Percentiles rank a stretch among this genome's conserved stretches.
Evolutionary conservation across 2,113 vertebrate genomes (phyloP).

Genomic region (Phalacrocorax pelagicus): DNA sequence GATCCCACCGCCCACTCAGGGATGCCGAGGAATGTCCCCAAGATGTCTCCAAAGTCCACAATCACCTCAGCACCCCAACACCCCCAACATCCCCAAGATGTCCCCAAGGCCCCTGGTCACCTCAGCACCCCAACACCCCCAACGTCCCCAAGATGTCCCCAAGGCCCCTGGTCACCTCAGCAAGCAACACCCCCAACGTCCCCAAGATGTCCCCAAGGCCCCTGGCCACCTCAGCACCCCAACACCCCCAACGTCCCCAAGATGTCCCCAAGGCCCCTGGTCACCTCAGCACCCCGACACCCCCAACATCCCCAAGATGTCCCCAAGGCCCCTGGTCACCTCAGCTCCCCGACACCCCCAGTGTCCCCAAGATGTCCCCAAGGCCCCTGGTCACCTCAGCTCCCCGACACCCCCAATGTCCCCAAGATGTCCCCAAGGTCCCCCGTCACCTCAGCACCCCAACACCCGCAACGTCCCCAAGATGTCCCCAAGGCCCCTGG

Average conservation of each 20-base stretch:
- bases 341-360: accelerated
- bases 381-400: background rate
- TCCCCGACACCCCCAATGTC: no score
- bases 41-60: no score
- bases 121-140: background rate
- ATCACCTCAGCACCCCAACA: no score
- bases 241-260: background rate
- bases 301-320: no score
- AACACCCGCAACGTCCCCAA: no score
- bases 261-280: background rate
- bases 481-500: accelerated
- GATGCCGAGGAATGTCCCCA: no score
- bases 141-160: background rate
- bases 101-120: background rate
- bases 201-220: no score
- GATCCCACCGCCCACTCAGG: no score
- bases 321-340: accelerated
- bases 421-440: background rate
- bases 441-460: accelerated
- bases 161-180: background rate
- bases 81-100: background rate
- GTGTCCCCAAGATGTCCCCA: background rate
- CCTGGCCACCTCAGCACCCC: accelerated
- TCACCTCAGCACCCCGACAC: background rate
- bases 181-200: background rate